Conservation (phyloP, 1,140 invertebrate genomes). For the Phenacoccus solenopsis region DNA sequence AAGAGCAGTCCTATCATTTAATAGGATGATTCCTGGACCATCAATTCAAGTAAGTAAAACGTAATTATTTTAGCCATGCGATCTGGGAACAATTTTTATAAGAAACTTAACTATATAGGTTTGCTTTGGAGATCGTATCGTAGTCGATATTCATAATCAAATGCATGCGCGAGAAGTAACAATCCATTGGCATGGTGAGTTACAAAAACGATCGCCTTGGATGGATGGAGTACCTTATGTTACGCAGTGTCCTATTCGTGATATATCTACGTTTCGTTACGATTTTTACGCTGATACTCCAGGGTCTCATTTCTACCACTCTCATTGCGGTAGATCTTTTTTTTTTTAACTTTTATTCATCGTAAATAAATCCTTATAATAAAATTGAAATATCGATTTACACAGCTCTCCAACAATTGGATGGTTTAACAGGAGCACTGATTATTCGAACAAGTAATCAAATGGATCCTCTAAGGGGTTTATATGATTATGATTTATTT, state of each 20-base stretch:
- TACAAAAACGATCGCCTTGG: conserved; percentile 35
- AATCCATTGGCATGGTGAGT: conserved; percentile 40
- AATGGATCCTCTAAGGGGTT: conserved; percentile 4
- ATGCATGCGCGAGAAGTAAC: conserved; percentile 34
- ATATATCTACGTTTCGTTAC: conserved; percentile 27
- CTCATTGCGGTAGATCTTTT: conserved; percentile 1
- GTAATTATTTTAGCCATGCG: too few relatives aligned
- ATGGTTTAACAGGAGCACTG: neutral
- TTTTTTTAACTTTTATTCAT: neutral
- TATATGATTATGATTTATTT: conserved; percentile 40
- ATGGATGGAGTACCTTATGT: conserved; percentile 41
- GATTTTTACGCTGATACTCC: conserved; percentile 24
- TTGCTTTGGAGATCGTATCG: conserved; percentile 36
- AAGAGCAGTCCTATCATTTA: conserved; percentile 35
- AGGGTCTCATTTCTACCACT: conserved; percentile 31
- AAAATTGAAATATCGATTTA: neutral
- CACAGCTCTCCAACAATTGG: neutral
- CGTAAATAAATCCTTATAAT: neutral
- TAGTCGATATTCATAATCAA: conserved; percentile 36
- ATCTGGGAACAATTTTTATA: too few relatives aligned
- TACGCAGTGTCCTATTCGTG: conserved; percentile 29
- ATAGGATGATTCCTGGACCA: conserved; percentile 41
- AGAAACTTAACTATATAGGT: conserved; percentile 32
- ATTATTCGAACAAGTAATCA: neutral
- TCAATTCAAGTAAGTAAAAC: conserved; percentile 35